These are phyloP conservation scores for Solenodon paradoxus DNA, from an alignment of 2,113 vertebrate genomes.

Conservation along the genomic window DNA sequence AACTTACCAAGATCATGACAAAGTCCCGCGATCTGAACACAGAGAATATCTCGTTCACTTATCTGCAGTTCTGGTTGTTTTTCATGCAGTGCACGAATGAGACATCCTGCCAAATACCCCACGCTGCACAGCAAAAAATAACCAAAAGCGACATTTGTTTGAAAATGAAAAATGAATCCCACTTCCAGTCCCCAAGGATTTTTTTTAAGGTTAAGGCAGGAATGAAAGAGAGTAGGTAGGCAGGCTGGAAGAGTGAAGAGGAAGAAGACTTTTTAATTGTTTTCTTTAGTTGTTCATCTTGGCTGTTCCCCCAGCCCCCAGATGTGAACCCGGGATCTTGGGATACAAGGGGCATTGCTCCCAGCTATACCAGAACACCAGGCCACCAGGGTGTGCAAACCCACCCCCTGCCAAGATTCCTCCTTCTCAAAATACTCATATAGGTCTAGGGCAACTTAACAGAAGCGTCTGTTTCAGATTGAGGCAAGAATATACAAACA, in stretches of 20 bases:
- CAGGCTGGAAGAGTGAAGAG: too few relatives aligned
- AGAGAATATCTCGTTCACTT: slow-evolving; percentile 88
- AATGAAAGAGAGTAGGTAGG: too few relatives aligned
- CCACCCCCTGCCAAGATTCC: too few relatives aligned
- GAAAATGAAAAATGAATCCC: background rate
- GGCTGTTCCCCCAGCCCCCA: too few relatives aligned
- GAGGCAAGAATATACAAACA: background rate
- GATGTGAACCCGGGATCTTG: too few relatives aligned
- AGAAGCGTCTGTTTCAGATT: background rate
- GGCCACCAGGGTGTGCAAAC: too few relatives aligned
- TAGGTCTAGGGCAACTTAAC: background rate
- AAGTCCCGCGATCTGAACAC: slow-evolving; percentile 96
- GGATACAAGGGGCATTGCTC: too few relatives aligned
- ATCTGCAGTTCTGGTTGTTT: slow-evolving; percentile 92
- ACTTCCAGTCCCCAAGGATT: background rate
- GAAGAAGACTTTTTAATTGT: too few relatives aligned
- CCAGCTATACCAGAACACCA: too few relatives aligned
- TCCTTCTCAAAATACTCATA: background rate
- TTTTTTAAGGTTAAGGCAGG: too few relatives aligned
- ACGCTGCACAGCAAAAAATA: slow-evolving; percentile 82
- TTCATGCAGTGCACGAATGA: slow-evolving; percentile 85
- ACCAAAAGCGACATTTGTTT: background rate
- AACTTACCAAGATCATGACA: slow-evolving; percentile 95
- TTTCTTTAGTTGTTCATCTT: too few relatives aligned
- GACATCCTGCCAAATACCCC: slow-evolving; percentile 89